Evolutionary conservation across 2,113 vertebrate genomes (phyloP), one percentile per base, ranked within the genome.

Genomic region (Neogobius melanostomus): DNA sequence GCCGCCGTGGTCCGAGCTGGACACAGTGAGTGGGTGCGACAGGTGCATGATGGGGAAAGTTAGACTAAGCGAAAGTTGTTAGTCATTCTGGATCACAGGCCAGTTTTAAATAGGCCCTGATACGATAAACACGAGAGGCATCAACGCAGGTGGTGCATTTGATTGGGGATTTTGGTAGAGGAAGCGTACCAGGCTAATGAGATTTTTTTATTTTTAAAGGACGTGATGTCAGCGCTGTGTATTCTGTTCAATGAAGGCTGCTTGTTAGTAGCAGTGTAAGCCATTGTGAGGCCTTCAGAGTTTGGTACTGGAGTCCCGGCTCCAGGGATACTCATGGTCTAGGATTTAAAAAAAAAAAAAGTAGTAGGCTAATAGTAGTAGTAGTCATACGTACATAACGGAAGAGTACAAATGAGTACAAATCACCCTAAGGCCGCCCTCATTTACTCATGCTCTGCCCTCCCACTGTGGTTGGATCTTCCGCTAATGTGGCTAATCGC

Each of bases 401-500:
- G 28, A 36, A 36, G 4, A 36, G 28, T 2, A 36, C 28, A 36
- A 47, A 11, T 47, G 46, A n/a, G n/a, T n/a, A n/a, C n/a, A n/a
- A n/a, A n/a, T n/a, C n/a, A n/a, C n/a, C n/a, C n/a, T n/a, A n/a
- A n/a, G n/a, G n/a, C 36, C n/a, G 6, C 14, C 28, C 17, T 61
- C 72, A 62, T 80, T 69, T 72, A 46, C 65, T 53, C 67, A 66
- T 68, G 69, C 15, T 65, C 56, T 67, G 75, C 71, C 76, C 77
- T 81, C 86, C 76, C 67, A 64, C 28, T n/a, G 0, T 1, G 59
- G 79, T 61, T 83, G 82, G 81, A 81, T 89, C 87, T 80, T 6
- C 0, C 49, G 61, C 46, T 4, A 50, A 85, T 67, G 64, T 83
- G 82, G 76, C 48, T 80, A 85, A 87, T 87, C 71, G 21, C 21